Evolutionary conservation across 2,797 vertebrate genomes (phyloP).

Genomic region (Amphiprion clarkii): DNA sequence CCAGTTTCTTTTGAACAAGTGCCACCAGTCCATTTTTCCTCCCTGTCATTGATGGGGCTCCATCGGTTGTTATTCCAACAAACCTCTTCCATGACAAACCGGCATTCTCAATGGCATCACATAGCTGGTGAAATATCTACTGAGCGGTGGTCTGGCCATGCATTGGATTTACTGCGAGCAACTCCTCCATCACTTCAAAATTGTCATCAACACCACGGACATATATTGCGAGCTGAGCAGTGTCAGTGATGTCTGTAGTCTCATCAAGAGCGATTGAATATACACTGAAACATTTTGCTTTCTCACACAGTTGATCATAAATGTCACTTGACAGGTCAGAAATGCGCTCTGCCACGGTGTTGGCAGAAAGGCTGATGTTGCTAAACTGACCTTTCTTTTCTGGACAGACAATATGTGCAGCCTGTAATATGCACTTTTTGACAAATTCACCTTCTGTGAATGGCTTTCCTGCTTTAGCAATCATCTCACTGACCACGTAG

Average conservation of each 20-base stretch:
- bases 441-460: neutral
- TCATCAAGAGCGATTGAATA: neutral
- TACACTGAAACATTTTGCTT: neutral
- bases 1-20: slow-evolving; percentile 55
- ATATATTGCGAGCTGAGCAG: neutral
- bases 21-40: slow-evolving; percentile 62
- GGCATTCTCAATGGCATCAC: slow-evolving; percentile 41
- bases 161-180: slow-evolving; percentile 8
- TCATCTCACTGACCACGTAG: slow-evolving; percentile 8
- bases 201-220: neutral
- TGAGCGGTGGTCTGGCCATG: slow-evolving; percentile 36
- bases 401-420: slow-evolving; percentile 5
- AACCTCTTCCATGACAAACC: slow-evolving; percentile 44
- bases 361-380: slow-evolving; percentile 15
- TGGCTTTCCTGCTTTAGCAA: neutral
- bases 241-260: neutral
- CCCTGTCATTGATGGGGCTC: slow-evolving; percentile 56
- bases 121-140: slow-evolving; percentile 47
- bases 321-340: slow-evolving; percentile 3
- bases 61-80: slow-evolving; percentile 53
- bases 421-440: slow-evolving; percentile 1
- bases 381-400: slow-evolving; percentile 8
- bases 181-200: slow-evolving; percentile 9
- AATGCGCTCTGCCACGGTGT: neutral
- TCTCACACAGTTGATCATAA: slow-evolving; percentile 11